Evolutionary conservation across 1,140 invertebrate genomes (phyloP).

Genomic region (Phthorimaea operculella): DNA sequence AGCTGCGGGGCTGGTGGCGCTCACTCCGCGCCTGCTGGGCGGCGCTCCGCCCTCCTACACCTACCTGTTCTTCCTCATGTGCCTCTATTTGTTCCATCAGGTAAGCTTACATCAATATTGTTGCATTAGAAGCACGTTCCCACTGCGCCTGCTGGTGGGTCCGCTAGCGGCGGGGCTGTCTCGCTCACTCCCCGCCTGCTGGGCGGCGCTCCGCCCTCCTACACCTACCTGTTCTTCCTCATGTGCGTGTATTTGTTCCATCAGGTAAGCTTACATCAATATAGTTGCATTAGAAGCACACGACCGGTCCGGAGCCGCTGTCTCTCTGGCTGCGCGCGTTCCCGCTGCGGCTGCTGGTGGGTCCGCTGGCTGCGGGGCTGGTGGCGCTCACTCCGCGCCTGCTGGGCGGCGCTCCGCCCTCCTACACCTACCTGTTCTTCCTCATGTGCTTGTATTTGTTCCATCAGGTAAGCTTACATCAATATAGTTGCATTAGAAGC

Average conservation of each 20-base stretch:
- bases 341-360: constrained; percentile 88
- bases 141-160: constrained; percentile 87
- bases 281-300: no score
- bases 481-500: constrained; percentile 65
- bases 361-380: constrained; percentile 83
- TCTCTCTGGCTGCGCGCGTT: constrained; percentile 90
- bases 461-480: constrained; percentile 83
- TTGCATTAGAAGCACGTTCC: no score
- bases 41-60: constrained; percentile 61
- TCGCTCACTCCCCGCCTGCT: constrained; percentile 85
- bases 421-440: constrained; percentile 81
- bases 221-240: constrained; percentile 88
- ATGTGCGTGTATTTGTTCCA: constrained; percentile 90
- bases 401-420: constrained; percentile 59
- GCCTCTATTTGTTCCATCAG: constrained; percentile 93
- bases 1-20: constrained; percentile 84
- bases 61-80: constrained; percentile 90
- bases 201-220: constrained; percentile 54
- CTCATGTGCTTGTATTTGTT: constrained; percentile 84
- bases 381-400: constrained; percentile 87
- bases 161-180: constrained; percentile 86
- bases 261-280: constrained; percentile 90
- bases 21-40: constrained; percentile 81
- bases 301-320: constrained; percentile 88
- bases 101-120: no score